Conservation (phyloP, 1,140 invertebrate species). For the Araneus ventricosus region DNA sequence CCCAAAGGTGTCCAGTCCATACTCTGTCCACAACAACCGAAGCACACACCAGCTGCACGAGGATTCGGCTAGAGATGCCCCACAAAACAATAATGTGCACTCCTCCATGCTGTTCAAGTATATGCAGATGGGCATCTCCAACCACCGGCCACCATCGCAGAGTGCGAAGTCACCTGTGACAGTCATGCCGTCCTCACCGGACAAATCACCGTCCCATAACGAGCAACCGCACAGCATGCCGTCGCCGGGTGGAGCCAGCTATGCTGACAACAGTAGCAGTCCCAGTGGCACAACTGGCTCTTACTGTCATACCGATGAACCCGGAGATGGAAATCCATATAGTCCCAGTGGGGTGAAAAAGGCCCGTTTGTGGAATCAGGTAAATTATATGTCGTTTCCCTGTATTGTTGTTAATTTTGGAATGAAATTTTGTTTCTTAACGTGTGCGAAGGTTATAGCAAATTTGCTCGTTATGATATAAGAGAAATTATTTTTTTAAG, state of each 20-base stretch:
- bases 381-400: not conserved
- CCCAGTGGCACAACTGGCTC: conserved; percentile 67
- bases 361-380: conserved; percentile 34
- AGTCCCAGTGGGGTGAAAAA: conserved; percentile 55
- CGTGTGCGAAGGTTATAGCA: no score
- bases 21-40: not conserved
- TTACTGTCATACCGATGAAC: conserved; percentile 65
- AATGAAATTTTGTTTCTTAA: no score
- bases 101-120: conserved; percentile 74
- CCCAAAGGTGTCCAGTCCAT: conserved; percentile 52
- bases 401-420: no score
- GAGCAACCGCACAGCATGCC: conserved; percentile 56
- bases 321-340: conserved; percentile 28
- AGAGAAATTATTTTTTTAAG: no score
- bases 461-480: no score
- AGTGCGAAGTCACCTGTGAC: conserved; percentile 43
- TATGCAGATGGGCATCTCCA: conserved; percentile 66
- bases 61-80: not conserved
- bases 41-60: not conserved
- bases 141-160: not conserved
- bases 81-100: conserved; percentile 37
- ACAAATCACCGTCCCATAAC: conserved; percentile 31
- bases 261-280: conserved; percentile 68
- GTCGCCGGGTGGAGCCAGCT: conserved; percentile 56
- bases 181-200: conserved; percentile 50